Conservation (phyloP, 2,888 invertebrate species). For the Caenorhabditis zanzibari region DNA sequence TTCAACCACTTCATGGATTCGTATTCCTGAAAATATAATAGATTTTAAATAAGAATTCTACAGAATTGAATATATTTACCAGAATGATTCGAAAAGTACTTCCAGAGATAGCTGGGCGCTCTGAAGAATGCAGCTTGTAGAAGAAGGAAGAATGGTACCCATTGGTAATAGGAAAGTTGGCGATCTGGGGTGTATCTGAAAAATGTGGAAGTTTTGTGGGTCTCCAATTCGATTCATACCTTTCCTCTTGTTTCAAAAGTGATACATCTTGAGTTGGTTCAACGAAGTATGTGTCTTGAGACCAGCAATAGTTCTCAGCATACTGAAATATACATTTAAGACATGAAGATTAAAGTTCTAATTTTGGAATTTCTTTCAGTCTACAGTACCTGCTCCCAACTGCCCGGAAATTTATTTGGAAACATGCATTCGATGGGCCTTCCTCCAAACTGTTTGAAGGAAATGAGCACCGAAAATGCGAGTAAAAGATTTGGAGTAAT, state of each 20-base stretch:
- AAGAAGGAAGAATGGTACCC: constrained; percentile 82
- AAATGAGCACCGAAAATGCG: constrained; percentile 82
- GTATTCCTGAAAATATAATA: constrained; percentile 75
- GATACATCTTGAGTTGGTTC: constrained; percentile 79
- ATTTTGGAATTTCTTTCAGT: no score
- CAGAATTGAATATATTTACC: constrained; percentile 46
- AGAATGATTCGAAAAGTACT: constrained; percentile 79
- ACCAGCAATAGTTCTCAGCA: constrained; percentile 83
- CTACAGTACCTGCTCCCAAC: constrained; percentile 80
- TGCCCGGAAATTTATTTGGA: constrained; percentile 82
- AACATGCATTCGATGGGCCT: constrained; percentile 83
- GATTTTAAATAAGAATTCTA: background rate
- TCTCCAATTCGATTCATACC: constrained; percentile 54
- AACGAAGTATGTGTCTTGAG: constrained; percentile 82
- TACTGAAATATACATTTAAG: constrained; percentile 67
- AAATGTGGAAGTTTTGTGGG: no score
- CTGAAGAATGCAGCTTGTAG: constrained; percentile 82
- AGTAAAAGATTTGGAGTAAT: constrained; percentile 81
- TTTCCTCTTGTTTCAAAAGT: constrained; percentile 70
- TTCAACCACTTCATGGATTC: constrained; percentile 82
- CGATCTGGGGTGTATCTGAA: constrained; percentile 75
- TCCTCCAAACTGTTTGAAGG: constrained; percentile 78
- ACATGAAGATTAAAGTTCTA: background rate
- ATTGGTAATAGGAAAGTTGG: constrained; percentile 81
- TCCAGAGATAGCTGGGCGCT: constrained; percentile 80